A percentile compares a stretch with the other conserved stretches of the same genome.
These are phyloP conservation scores for Bubo bubo DNA, from an alignment of 2,113 vertebrate species.

Conservation along the genomic window DNA sequence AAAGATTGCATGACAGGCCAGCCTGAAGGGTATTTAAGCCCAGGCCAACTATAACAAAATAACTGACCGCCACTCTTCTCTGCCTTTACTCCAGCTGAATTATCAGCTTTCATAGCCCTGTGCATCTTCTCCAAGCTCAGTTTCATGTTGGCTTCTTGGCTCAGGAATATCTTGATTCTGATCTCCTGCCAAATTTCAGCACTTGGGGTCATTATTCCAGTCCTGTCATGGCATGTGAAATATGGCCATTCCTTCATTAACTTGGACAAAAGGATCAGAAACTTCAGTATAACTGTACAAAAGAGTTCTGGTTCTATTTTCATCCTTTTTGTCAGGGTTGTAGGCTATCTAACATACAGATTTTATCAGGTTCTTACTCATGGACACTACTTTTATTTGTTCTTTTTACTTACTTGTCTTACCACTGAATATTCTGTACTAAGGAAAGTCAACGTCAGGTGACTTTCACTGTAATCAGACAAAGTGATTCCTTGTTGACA, in stretches of 20 bases:
- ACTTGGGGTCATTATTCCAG: background rate
- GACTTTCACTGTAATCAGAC: background rate
- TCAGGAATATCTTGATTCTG: background rate
- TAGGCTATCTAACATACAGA: background rate
- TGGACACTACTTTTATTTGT: fast-evolving
- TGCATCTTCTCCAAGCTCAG: background rate
- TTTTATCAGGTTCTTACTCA: background rate
- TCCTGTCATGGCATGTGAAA: background rate
- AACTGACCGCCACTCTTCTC: background rate
- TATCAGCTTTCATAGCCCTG: background rate
- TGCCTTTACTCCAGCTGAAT: background rate
- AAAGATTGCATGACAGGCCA: background rate
- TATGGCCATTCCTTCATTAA: background rate
- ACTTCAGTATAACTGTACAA: background rate
- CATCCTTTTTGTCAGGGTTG: background rate
- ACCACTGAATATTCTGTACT: background rate
- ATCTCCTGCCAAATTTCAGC: background rate
- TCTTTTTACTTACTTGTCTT: background rate
- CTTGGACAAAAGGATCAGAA: background rate
- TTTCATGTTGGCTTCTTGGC: background rate
- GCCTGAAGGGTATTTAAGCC: background rate
- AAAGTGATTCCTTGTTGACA: background rate
- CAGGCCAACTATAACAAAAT: background rate
- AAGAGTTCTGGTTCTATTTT: background rate
- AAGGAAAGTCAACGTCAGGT: background rate